Conservation (phyloP, 2,113 vertebrate genomes). For the Jaculus jaculus region DNA sequence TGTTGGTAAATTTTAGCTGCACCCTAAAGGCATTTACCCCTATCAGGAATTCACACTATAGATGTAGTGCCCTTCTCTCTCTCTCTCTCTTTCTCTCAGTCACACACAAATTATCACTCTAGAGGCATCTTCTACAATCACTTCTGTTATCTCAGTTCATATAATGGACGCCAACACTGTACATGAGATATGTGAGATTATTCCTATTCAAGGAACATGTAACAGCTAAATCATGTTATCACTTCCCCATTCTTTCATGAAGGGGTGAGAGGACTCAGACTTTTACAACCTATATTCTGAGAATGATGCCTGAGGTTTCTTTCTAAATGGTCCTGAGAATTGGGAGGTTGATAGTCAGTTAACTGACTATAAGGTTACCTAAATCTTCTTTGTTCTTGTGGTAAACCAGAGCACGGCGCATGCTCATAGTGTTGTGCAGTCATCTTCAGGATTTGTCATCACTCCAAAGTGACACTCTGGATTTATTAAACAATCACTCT, state of each 20-base stretch:
- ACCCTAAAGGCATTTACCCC: background rate
- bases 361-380: background rate
- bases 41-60: background rate
- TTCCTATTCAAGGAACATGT: background rate
- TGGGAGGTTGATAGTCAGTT: background rate
- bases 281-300: background rate
- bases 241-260: background rate
- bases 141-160: background rate
- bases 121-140: background rate
- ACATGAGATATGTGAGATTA: background rate
- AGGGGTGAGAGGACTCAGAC: background rate
- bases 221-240: constrained; percentile 8
- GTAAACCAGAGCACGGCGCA: background rate
- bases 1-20: background rate
- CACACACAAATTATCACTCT: background rate
- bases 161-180: background rate
- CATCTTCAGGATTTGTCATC: background rate
- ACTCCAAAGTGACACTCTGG: background rate
- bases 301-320: background rate
- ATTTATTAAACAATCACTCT: background rate
- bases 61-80: background rate
- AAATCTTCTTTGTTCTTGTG: background rate
- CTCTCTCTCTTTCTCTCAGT: background rate
- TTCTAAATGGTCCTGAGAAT: background rate
- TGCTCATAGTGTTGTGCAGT: background rate